Conservation (phyloP, 2,888 invertebrate genomes). For the Spatulosminthurus flaviceps region DNA sequence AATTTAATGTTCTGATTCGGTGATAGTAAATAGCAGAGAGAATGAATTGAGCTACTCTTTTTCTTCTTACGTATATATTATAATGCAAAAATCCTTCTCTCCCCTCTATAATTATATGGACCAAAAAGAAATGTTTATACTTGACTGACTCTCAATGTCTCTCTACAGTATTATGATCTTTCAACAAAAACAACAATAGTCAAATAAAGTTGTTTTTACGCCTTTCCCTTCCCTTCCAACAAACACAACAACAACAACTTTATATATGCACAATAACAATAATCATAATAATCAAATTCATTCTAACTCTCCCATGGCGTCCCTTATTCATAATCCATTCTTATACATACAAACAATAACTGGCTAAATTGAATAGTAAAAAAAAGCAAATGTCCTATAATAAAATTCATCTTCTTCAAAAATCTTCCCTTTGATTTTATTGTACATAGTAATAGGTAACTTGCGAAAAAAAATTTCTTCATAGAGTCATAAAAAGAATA, state of each 20-base stretch:
- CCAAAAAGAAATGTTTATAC: neutral
- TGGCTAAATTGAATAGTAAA: neutral
- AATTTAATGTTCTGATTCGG: neutral
- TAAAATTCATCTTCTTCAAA: slow-evolving; percentile 3
- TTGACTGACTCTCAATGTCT: neutral
- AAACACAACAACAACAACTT: neutral
- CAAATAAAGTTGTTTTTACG: slow-evolving; percentile 5
- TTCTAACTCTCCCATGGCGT: neutral
- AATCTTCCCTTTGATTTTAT: slow-evolving; percentile 9
- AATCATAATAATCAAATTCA: slow-evolving; percentile 9
- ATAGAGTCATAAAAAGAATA: too few species aligned
- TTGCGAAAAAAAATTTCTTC: too few species aligned
- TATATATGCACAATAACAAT: neutral
- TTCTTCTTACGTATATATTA: too few species aligned
- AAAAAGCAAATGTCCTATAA: neutral
- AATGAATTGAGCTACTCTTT: too few species aligned
- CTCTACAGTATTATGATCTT: neutral
- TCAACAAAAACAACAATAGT: slow-evolving; percentile 9
- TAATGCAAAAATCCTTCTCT: too few species aligned
- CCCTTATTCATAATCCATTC: neutral
- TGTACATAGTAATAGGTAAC: too few species aligned
- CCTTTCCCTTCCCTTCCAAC: neutral
- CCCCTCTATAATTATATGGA: neutral
- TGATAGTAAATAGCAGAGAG: too few species aligned
- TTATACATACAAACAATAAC: neutral